Evolutionary conservation across 2,113 vertebrate species (phyloP), one percentile per base, ranked within the genome.

Genomic region (Entelurus aequoreus): DNA sequence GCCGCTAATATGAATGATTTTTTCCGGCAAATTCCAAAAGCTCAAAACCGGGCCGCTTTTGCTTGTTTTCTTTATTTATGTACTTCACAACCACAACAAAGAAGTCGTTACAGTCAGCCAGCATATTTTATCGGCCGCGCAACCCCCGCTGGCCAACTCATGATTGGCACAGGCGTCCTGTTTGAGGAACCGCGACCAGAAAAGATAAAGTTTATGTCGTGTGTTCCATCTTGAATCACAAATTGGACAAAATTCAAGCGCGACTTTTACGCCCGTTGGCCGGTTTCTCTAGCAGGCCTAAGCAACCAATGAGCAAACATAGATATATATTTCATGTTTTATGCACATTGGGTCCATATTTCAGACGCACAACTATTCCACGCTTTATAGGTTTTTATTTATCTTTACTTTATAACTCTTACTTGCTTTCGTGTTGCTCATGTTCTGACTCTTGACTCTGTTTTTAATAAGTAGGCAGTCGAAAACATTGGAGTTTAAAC

Each of bases 201-300:
- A 52, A 19, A 57, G 38, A 42, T 44, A 37, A 16, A 42, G n/a
- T 44, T 57, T 42, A 56, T 56, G 55, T 57, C 16, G 13, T 21
- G n/a, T 19, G 38, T 44, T 56, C 54, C 15, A 19, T 56, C 54
- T 56, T 56, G n/a, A 57, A 57, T 57, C 38, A 44, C 55, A 42
- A 57, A 19, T 44, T 57, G 55, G 55, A 10, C 16, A 10, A 21
- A 57, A 21, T 12, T 21, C 16, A 57, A 57, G 11, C 1, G 38
- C 6, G 55, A 44, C 55, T 44, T 19, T 16, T 11, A 42, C 16
- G 38, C 16, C 55, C n/a, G n/a, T 44, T 57, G 37, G 15, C 54
- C 4, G 40, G 40, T 44, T 57, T 57, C 46, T 44, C 37, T 56
- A 40, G 9, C 37, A 37, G 42, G 15, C 15, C 53, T 5, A 38